phyloP scores from a whole-genome alignment of 2,888 invertebrate genomes.

The Drosophila subsilvestris region DNA sequence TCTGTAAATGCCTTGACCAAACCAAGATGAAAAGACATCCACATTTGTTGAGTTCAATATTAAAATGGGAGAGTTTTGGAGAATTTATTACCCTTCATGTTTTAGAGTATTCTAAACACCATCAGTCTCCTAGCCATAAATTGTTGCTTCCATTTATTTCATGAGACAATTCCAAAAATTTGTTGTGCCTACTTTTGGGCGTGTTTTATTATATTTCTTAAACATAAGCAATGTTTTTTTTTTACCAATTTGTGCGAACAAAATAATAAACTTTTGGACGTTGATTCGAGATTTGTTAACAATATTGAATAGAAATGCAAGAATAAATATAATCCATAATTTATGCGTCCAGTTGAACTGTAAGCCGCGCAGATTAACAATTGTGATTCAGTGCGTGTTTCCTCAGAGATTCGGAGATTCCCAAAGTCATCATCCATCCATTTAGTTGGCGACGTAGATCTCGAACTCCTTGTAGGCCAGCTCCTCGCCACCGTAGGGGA shows the following conservation, averaged over 20 bases:
- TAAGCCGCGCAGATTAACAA: conserved; percentile 42
- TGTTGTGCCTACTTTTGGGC: not conserved
- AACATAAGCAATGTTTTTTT: conserved; percentile 14
- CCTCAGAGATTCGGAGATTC: conserved; percentile 6
- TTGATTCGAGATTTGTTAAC: conserved; percentile 41
- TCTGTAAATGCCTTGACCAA: too few species aligned
- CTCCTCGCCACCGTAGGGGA: conserved; percentile 92
- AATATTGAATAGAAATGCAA: conserved; percentile 41
- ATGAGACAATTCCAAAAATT: not conserved
- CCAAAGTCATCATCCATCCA: not conserved
- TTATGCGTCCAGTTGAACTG: conserved; percentile 49
- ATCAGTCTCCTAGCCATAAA: too few species aligned
- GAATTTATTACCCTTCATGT: too few species aligned
- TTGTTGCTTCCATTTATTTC: not conserved
- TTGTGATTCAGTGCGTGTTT: conserved; percentile 39
- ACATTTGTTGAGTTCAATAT: too few species aligned
- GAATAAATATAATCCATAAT: conserved; percentile 41
- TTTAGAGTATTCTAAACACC: too few species aligned
- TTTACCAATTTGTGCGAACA: conserved; percentile 39
- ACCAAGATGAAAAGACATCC: too few species aligned
- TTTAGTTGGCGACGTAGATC: conserved; percentile 85
- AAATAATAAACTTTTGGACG: conserved; percentile 26
- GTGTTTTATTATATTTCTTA: conserved; percentile 17
- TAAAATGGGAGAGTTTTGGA: too few species aligned
- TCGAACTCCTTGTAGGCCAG: conserved; percentile 92